Evolutionary conservation across 2,888 invertebrate genomes (phyloP), one percentile per base, ranked within the genome.

Genomic region (Theretra japonica): DNA sequence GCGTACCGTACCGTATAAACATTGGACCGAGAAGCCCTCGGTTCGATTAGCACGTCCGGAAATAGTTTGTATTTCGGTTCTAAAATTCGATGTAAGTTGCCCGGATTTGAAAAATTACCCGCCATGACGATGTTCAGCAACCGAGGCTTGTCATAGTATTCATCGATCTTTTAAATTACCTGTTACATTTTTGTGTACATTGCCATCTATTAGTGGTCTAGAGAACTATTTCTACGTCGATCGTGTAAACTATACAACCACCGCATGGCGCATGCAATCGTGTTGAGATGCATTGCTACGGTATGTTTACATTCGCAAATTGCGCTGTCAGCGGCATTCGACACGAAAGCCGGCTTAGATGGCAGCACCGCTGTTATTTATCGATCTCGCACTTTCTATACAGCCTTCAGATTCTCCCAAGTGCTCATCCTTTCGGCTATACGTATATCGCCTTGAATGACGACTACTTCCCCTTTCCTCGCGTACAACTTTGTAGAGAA

Each of bases 291-390:
- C 65, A 65, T 48, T 33, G 30, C 30, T 65, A 41, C 48, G 23
- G 17, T 15, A 33, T 48, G 65, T 65, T 48, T 65, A 65, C 65
- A 48, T 65, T 4, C 65, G 23, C 41, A 23, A 41, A 65, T 41
- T 48, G 21, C 19, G 30, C 33, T 6, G 7, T 23, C 23, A 65
- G 6, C 5, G 33, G 33, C 30, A 33, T 4, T 25, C 5, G 17
- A 7, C 11, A 65, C 41, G 65, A 15, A 33, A 56, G 50, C 56
- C 19, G 30, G 56, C 69, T 28, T 25, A 70, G 70, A 70, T 70
- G 70, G 70, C 70, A 70, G 70, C 70, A 70, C 70, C 25, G 15
- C 28, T 17, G n/a, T 33, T 50, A 60, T 60, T 50, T 70, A 59
- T 70, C 58, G 70, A 70, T 70, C 59, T 48, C 25, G 23, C 48